Evolutionary conservation across 2,888 invertebrate genomes (phyloP), one percentile per base, ranked within the genome.

Genomic region (Cantharis nigra): DNA sequence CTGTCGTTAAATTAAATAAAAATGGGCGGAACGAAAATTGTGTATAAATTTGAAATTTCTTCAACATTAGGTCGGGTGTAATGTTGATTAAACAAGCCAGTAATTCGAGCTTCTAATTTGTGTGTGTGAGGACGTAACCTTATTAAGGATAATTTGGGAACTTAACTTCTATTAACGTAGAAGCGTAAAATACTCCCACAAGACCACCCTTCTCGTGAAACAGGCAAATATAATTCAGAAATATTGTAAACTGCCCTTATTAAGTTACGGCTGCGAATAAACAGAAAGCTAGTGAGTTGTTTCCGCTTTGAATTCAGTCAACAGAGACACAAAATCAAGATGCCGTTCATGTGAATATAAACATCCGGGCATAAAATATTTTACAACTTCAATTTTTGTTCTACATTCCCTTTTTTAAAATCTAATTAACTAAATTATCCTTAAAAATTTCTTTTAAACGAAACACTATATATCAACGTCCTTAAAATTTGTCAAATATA

Each of bases 161-260:
- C 78, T 78, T 78, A 78, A 78, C 76, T 78, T 78, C 75, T 78
- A 78, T 78, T 78, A 78, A 78, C 78, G 69, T 67, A 71, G 73
- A 71, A 78, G 63, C 76, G 76, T 71, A 74, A 78, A 78, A 78
- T 74, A 74, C 78, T 76, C 73, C 78, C 78, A 23, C 62, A 78
- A 78, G 75, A 76, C 75, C 67, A 30, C 76, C 73, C 78, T 76
- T 67, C 72, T 72, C 33, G 62, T 26, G 70, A 67, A 75, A 70
- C 67, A 75, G 78, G 75, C 74, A 72, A 78, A 75, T 78, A 73
- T 78, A 75, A 78, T 78, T 78, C 72, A 78, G 77, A 77, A 77
- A 78, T 75, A 78, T 75, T 77, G 77, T 74, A 77, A 78, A 75
- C 78, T 65, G 78, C 75, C 78, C 72, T 78, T 78, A 78, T 78